Evolutionary conservation across 2,888 invertebrate genomes (phyloP).

Genomic region (Pseudeuparius sepicola): DNA sequence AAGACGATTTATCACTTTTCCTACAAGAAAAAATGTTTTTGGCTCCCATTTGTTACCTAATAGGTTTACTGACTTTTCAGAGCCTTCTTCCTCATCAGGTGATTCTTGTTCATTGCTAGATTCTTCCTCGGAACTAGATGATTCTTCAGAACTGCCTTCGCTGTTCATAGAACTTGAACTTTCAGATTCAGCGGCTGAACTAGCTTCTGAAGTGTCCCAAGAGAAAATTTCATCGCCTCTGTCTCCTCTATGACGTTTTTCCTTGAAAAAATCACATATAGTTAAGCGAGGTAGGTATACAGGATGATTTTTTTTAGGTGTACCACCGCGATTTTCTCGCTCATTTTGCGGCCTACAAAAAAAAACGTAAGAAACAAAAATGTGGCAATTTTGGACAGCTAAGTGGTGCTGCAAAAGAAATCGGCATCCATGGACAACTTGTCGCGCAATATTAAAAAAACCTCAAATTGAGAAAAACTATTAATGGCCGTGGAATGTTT

Average conservation of each 20-base stretch:
- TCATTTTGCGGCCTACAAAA: no score
- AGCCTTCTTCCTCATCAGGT: conserved; percentile 22
- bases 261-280: background rate
- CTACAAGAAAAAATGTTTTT: conserved; percentile 16
- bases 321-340: no score
- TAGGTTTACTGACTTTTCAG: no score
- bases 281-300: conserved; percentile 1
- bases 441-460: no score
- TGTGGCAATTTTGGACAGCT: no score
- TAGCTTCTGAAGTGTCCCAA: conserved; percentile 37
- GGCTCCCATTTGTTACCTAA: no score
- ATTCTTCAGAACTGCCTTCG: conserved; percentile 18
- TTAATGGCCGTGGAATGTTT: no score
- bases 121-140: conserved; percentile 29
- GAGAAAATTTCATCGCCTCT: conserved; percentile 26
- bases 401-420: no score
- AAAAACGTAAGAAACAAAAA: no score
- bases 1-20: conserved; percentile 17
- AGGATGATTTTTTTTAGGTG: no score
- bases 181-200: conserved; percentile 35
- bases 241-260: background rate
- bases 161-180: conserved; percentile 21
- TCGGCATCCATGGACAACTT: no score
- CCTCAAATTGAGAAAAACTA: no score
- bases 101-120: conserved; percentile 21